Evolutionary conservation across 2,113 vertebrate species (phyloP).

Genomic region (Clarias magur): DNA sequence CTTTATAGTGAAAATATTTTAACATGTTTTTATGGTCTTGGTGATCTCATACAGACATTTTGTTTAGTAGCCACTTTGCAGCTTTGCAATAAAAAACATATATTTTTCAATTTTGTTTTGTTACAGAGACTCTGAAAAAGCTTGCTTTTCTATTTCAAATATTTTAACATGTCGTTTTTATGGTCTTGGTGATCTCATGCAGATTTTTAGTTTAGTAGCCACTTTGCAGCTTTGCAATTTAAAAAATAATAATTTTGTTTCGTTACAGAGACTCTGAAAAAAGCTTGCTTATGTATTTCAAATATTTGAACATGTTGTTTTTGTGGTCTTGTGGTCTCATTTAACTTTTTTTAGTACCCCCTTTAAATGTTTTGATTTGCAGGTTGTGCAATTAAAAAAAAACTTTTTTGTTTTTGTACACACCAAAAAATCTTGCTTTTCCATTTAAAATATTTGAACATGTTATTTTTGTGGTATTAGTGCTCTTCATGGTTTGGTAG

Average conservation of each 20-base stretch:
- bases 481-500: no score
- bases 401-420: no score
- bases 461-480: no score
- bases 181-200: background rate
- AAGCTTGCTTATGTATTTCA: background rate
- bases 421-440: no score
- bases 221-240: no score
- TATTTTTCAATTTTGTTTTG: background rate
- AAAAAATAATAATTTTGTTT: background rate
- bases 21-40: no score
- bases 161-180: background rate
- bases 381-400: background rate
- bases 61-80: no score
- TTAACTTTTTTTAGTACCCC: background rate
- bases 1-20: no score
- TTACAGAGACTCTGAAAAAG: background rate
- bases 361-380: background rate
- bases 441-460: no score
- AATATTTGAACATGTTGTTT: background rate
- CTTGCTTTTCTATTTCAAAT: background rate
- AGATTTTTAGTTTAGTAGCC: background rate
- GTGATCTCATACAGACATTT: no score
- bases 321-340: background rate
- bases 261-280: background rate
- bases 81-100: no score